phyloP scores from a whole-genome alignment of 1,140 invertebrate species.

The Apis dorsata region DNA sequence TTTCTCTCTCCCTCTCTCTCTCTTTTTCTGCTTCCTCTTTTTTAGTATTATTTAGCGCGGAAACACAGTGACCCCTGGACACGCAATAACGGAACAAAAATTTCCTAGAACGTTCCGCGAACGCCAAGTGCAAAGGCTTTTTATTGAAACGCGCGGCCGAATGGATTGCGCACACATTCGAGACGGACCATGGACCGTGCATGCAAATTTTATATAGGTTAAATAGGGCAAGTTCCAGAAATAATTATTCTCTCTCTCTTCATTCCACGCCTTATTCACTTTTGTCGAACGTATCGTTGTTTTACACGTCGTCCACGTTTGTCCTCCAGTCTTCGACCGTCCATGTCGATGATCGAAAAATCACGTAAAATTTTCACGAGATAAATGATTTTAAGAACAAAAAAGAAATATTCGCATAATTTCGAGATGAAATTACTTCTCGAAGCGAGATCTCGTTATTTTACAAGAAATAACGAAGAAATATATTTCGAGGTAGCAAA shows the following conservation, averaged over 20 bases:
- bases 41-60: not conserved
- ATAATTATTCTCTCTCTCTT: conserved; percentile 69
- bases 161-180: conserved; percentile 31
- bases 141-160: conserved; percentile 51
- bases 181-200: conserved; percentile 31
- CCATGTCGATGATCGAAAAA: not conserved
- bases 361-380: no score
- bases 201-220: conserved; percentile 75
- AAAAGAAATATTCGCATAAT: no score
- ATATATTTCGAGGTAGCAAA: no score
- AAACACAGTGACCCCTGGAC: not conserved
- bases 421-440: no score
- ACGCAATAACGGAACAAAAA: conserved; percentile 43
- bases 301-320: not conserved
- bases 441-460: no score
- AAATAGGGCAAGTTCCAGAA: conserved; percentile 68
- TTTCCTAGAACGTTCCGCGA: conserved; percentile 31
- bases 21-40: conserved; percentile 14
- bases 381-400: no score
- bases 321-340: not conserved
- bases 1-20: no score
- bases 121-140: conserved; percentile 48
- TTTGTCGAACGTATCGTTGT: conserved; percentile 6
- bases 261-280: conserved; percentile 66
- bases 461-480: no score